phyloP scores from a whole-genome alignment of 1,140 invertebrate species.

The Drosophila asahinai region DNA sequence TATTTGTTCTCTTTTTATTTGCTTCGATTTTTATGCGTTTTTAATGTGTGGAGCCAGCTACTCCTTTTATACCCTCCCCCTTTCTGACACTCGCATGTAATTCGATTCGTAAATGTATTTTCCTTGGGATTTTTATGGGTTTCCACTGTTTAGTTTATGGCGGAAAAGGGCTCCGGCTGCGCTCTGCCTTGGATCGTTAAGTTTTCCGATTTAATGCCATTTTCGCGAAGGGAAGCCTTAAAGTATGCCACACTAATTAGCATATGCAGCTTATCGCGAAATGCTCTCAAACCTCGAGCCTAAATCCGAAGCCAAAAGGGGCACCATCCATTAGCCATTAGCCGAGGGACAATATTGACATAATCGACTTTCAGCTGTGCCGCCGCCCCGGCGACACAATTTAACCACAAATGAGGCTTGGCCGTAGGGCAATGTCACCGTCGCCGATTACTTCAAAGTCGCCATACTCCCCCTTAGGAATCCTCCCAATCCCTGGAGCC shows the following conservation, averaged over 20 bases:
- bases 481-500: background rate
- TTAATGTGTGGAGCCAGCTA: conserved; percentile 73
- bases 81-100: conserved; percentile 43
- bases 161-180: background rate
- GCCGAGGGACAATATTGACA: conserved; percentile 76
- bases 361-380: conserved; percentile 79
- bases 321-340: conserved; percentile 65
- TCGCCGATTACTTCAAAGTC: conserved; percentile 73
- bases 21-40: conserved; percentile 76
- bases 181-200: conserved; percentile 25
- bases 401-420: conserved; percentile 81
- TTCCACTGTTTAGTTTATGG: conserved; percentile 57
- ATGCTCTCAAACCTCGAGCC: conserved; percentile 22
- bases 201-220: conserved; percentile 23
- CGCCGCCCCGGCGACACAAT: conserved; percentile 71
- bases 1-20: conserved; percentile 51
- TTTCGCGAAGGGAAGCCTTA: conserved; percentile 23
- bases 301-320: conserved; percentile 12
- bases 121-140: conserved; percentile 70
- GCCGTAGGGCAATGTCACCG: conserved; percentile 63
- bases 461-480: background rate
- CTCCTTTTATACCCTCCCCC: conserved; percentile 57
- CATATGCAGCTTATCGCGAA: conserved; percentile 74
- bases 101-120: conserved; percentile 72
- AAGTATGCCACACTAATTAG: conserved; percentile 69